Base-by-base conservation (phyloP, 2,888 invertebrate species). In the Seira musarum region DNA sequence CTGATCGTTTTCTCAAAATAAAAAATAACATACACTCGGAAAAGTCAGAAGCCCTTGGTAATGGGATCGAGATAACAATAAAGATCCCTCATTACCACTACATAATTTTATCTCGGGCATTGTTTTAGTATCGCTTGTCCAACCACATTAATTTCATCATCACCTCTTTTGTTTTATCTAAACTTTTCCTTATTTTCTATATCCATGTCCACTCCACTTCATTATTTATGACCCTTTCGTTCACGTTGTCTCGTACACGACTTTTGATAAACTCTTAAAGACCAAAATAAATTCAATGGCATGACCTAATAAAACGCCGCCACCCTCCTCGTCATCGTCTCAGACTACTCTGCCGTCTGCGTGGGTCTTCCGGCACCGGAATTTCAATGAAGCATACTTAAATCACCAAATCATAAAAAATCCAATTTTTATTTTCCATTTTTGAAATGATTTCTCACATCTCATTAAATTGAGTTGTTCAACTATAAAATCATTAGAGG, bases 61-160 rank as follows among this genome's bases (percentile, higher is more conserved):
- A 57, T 53, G 25, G 24, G 63, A 65, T 70, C 21, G 63, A 64
- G 17, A 69, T n/a, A n/a, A n/a, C n/a, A n/a, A n/a, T n/a, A n/a
- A n/a, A n/a, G n/a, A n/a, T n/a, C 79, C 79, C 67, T 79, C 79
- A 79, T 79, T 79, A 79, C 72, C 63, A 66, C 79, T n/a, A n/a
- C n/a, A n/a, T n/a, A n/a, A 40, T 79, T 67, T 72, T 79, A 72
- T 72, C 79, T 46, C 19, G 25, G 8, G 49, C 61, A 79, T 79
- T 79, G 79, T 79, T 79, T 79, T 79, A 79, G 68, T 63, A 60
- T 68, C 79, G 72, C 79, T 64, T 79, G 79, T 79, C 79, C 64
- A 53, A 72, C 67, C 66, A 46, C 72, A 72, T 79, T 79, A 64
- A 68, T 68, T 66, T 72, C 72, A 61, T 68, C 79, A 72, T 63